Evolutionary conservation across 1,140 invertebrate species (phyloP).

Genomic region (Drosophila tani): DNA sequence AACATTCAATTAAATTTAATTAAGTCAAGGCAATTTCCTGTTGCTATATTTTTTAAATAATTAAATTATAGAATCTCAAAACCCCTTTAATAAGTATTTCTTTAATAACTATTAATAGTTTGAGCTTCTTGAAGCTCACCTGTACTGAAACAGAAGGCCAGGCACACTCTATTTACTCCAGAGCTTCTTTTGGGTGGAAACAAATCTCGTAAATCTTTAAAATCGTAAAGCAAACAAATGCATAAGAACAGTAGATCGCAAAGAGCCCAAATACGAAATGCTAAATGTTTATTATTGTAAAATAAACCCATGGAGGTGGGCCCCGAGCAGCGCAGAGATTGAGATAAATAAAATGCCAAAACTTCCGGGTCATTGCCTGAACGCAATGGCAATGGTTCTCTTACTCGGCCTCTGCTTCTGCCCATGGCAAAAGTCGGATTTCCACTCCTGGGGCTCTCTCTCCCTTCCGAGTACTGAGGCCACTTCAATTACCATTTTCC

Average conservation of each 20-base stretch:
- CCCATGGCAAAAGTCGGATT: slow-evolving; percentile 17
- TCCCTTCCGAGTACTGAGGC: slow-evolving; percentile 8
- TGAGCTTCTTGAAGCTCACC: slow-evolving; percentile 3
- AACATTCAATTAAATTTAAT: background rate
- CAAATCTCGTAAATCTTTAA: slow-evolving; percentile 72
- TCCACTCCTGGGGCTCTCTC: slow-evolving; percentile 1
- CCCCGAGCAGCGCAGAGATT: slow-evolving; percentile 21
- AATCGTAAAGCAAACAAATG: slow-evolving; percentile 77
- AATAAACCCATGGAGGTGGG: slow-evolving; percentile 45
- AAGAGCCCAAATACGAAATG: slow-evolving; percentile 48
- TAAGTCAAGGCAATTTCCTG: background rate
- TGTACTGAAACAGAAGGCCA: slow-evolving; percentile 32
- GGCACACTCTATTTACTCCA: slow-evolving; percentile 24
- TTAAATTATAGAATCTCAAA: background rate
- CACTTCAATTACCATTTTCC: slow-evolving; percentile 40
- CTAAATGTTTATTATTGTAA: slow-evolving; percentile 73
- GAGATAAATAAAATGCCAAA: slow-evolving; percentile 65
- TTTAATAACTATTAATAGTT: background rate
- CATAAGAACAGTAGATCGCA: slow-evolving; percentile 39
- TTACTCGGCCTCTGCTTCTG: background rate
- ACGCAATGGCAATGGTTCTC: slow-evolving; percentile 14
- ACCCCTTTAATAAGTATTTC: background rate
- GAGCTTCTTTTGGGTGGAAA: slow-evolving; percentile 40
- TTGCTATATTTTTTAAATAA: background rate
- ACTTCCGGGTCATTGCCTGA: slow-evolving; percentile 69